phyloP scores from a whole-genome alignment of 2,888 invertebrate genomes.

The Ophonus ardosiacus region DNA sequence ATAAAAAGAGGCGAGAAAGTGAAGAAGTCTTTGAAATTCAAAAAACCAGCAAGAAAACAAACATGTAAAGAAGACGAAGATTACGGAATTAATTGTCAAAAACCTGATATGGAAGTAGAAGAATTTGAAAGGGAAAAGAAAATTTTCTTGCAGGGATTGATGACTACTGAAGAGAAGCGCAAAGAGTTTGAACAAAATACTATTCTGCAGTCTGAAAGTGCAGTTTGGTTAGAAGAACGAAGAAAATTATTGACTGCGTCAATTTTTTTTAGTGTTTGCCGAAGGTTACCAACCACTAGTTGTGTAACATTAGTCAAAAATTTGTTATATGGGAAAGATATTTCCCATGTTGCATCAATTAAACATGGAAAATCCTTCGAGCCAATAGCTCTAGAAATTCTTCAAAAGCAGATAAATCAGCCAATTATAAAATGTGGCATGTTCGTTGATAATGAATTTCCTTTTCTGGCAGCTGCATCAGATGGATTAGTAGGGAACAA shows the following conservation, averaged over 20 bases:
- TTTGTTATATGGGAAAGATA: slow-evolving; percentile 29
- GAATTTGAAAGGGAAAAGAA: no score
- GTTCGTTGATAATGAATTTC: slow-evolving; percentile 19
- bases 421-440: slow-evolving; percentile 8
- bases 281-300: slow-evolving; percentile 2
- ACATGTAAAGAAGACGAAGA: slow-evolving; percentile 2
- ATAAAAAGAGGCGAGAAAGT: neutral
- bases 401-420: neutral
- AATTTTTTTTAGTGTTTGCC: slow-evolving; percentile 13
- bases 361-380: slow-evolving; percentile 2
- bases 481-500: slow-evolving; percentile 15
- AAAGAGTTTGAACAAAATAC: slow-evolving; percentile 18
- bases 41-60: slow-evolving; percentile 3
- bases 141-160: neutral
- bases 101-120: neutral
- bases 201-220: slow-evolving; percentile 15
- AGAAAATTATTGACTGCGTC: slow-evolving; percentile 22
- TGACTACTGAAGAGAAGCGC: neutral
- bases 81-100: slow-evolving; percentile 12
- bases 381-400: slow-evolving; percentile 8
- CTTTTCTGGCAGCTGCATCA: slow-evolving; percentile 9
- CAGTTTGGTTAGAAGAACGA: slow-evolving; percentile 4
- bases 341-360: slow-evolving; percentile 18
- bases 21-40: neutral
- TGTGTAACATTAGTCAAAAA: slow-evolving; percentile 16